Conservation (phyloP, 2,888 invertebrate species). For the Sarcophaga subvicina region DNA sequence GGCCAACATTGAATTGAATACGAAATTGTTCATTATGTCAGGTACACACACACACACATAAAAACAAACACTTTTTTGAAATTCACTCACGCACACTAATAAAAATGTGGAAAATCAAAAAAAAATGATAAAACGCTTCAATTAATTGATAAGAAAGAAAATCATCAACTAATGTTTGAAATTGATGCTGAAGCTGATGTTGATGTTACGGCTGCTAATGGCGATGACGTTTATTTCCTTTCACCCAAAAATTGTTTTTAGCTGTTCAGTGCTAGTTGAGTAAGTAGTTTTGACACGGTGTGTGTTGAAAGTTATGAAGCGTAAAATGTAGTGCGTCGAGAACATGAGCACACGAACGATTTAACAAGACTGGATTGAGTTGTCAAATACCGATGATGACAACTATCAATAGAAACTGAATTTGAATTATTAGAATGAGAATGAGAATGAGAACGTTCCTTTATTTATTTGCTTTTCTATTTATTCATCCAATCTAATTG, state of each 20-base stretch:
- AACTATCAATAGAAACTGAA: conserved; percentile 15
- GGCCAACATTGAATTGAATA: conserved; percentile 17
- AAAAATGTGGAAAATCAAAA: background rate
- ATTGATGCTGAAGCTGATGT: background rate
- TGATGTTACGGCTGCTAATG: background rate
- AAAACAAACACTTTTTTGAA: background rate
- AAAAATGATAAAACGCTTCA: conserved; percentile 2
- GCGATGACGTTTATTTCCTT: background rate
- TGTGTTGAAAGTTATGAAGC: conserved; percentile 19
- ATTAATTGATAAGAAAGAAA: conserved; percentile 14
- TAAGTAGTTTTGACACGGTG: background rate
- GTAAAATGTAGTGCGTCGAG: conserved; percentile 15
- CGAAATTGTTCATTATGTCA: conserved; percentile 46
- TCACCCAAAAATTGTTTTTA: too few relatives aligned
- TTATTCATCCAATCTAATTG: background rate
- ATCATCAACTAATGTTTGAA: background rate
- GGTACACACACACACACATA: background rate
- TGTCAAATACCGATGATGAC: conserved; percentile 49
- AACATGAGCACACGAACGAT: conserved; percentile 42
- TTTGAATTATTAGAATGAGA: conserved; percentile 10
- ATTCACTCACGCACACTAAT: too few relatives aligned
- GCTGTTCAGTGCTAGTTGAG: too few relatives aligned
- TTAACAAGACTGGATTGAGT: conserved; percentile 62
- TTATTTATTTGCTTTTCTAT: background rate
- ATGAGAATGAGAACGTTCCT: conserved; percentile 6